phyloP scores from a whole-genome alignment of 2,888 invertebrate genomes.

The Seira ritae region DNA sequence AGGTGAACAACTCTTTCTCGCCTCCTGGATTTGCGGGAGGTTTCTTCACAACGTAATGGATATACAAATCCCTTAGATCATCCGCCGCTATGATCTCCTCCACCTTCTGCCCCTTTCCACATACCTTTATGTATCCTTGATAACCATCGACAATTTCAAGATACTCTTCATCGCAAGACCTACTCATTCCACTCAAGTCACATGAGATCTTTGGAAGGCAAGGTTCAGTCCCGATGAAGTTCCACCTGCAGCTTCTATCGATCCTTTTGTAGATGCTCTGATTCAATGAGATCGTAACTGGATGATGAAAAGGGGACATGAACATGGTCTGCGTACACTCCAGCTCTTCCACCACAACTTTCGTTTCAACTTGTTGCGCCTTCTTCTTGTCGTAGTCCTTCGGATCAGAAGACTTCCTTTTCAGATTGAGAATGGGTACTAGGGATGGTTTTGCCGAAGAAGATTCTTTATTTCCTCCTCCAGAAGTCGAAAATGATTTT shows the following conservation, averaged over 20 bases:
- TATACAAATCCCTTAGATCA: slow-evolving; percentile 65
- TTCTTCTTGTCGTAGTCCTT: slow-evolving; percentile 12
- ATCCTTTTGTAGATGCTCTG: slow-evolving; percentile 34
- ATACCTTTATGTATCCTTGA: slow-evolving; percentile 57
- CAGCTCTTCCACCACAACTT: slow-evolving; percentile 20
- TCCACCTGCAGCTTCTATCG: slow-evolving; percentile 62
- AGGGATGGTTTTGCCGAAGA: too few species aligned
- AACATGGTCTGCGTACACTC: slow-evolving; percentile 59
- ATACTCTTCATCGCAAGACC: slow-evolving; percentile 49
- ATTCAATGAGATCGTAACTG: slow-evolving; percentile 43
- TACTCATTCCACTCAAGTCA: slow-evolving; percentile 27
- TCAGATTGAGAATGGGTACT: slow-evolving; percentile 9
- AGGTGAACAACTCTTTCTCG: slow-evolving; percentile 43
- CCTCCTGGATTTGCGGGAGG: background rate
- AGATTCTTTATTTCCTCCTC: too few species aligned
- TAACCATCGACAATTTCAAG: slow-evolving; percentile 65
- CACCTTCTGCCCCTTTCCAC: slow-evolving; percentile 39
- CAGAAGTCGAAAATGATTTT: too few species aligned
- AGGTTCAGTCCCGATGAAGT: slow-evolving; percentile 68
- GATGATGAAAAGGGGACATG: slow-evolving; percentile 56
- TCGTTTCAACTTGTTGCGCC: background rate
- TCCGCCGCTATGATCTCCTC: slow-evolving; percentile 57
- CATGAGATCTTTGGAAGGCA: slow-evolving; percentile 68
- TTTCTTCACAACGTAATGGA: slow-evolving; percentile 45
- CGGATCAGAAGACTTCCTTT: background rate